These are phyloP conservation scores for Macrotis lagotis DNA, from an alignment of 2,113 vertebrate species.

Conservation along the genomic window DNA sequence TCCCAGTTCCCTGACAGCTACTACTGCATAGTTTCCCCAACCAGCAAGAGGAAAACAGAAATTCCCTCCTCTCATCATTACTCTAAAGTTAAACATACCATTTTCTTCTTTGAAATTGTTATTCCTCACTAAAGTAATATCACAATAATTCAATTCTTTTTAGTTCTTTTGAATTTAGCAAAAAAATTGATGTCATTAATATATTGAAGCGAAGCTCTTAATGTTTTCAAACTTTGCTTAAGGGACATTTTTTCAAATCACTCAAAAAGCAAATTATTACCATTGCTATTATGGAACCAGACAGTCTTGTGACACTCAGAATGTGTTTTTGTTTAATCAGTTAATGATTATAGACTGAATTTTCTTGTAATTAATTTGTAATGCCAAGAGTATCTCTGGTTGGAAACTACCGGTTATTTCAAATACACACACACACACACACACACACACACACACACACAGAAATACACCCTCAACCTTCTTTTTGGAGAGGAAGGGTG, in stretches of 20 bases:
- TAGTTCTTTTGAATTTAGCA: not conserved
- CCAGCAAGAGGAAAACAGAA: no score
- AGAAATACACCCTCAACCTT: no score
- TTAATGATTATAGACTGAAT: not conserved
- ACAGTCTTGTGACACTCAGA: not conserved
- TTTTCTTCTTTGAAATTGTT: no score
- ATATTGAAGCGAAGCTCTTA: not conserved
- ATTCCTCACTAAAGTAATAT: constrained; percentile 9
- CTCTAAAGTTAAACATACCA: no score
- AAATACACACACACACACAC: no score
- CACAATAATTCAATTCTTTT: not conserved
- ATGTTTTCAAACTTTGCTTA: not conserved
- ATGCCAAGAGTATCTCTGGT: not conserved
- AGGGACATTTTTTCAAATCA: not conserved
- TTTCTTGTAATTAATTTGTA: not conserved
- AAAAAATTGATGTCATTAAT: not conserved
- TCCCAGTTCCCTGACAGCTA: no score
- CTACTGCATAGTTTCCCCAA: no score
- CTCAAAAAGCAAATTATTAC: not conserved
- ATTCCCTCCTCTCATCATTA: not conserved
- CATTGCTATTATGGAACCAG: not conserved
- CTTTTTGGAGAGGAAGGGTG: not conserved
- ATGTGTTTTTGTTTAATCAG: not conserved
- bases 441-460: no score
- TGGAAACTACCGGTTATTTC: not conserved